Evolutionary conservation across 53 echinoderm and acorn worm species (phyloP).

Genomic region (Stichopus horrens): DNA sequence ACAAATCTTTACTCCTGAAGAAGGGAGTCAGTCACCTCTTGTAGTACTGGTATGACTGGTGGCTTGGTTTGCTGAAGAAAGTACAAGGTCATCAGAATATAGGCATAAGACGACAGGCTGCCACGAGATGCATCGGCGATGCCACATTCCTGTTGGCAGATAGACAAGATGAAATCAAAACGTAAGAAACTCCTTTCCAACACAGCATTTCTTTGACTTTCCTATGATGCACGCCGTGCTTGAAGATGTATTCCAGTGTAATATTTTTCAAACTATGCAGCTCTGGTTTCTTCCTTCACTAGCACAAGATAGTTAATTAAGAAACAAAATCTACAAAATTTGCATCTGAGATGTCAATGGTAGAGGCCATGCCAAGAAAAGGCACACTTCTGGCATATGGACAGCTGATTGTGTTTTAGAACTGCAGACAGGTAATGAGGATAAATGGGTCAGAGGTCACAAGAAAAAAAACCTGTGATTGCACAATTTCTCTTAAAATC

Average conservation of each 20-base stretch:
- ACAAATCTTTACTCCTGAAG: background rate
- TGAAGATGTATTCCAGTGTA: background rate
- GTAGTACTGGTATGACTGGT: slow-evolving; percentile 83
- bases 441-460: too few relatives aligned
- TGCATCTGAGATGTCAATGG: too few relatives aligned
- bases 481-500: background rate
- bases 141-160: slow-evolving; percentile 72
- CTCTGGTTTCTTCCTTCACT: background rate
- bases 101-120: slow-evolving; percentile 89
- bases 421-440: too few relatives aligned
- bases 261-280: background rate
- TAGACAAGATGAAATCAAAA: slow-evolving; percentile 20
- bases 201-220: background rate
- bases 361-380: too few relatives aligned
- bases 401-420: too few relatives aligned
- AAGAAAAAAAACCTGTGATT: background rate
- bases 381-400: too few relatives aligned
- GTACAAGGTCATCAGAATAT: slow-evolving; percentile 80
- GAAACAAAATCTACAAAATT: too few relatives aligned
- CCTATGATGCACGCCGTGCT: background rate
- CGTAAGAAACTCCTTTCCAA: background rate
- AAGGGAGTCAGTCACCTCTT: slow-evolving; percentile 63
- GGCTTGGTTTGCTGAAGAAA: slow-evolving; percentile 85
- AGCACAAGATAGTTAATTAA: background rate
- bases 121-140: slow-evolving; percentile 95